Percentiles rank a stretch among this genome's conserved stretches.
Conservation (phyloP, 2,113 vertebrate species). For the Miniopterus natalensis region DNA sequence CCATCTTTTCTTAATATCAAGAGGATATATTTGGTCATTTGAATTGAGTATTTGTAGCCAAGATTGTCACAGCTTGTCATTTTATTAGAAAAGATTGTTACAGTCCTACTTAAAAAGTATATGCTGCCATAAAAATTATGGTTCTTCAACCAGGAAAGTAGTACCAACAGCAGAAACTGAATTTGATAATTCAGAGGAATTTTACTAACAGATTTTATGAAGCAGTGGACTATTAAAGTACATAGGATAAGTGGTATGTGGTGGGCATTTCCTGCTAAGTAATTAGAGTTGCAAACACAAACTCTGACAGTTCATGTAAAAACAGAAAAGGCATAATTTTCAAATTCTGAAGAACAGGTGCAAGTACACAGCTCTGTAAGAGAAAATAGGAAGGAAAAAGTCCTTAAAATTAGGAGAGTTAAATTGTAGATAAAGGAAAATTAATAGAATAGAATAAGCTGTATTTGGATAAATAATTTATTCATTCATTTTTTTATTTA, state of each 20-base stretch:
- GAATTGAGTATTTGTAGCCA: conserved; percentile 47
- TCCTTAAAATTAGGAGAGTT: not conserved
- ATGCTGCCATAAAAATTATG: conserved; percentile 56
- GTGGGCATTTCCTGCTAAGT: conserved; percentile 9
- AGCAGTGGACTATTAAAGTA: conserved; percentile 41
- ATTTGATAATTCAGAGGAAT: conserved; percentile 45
- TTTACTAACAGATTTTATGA: conserved; percentile 62
- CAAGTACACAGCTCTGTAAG: not conserved
- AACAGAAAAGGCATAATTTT: conserved; percentile 17
- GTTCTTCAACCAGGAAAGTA: conserved; percentile 59
- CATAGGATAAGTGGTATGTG: not conserved
- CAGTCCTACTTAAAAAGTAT: conserved; percentile 57
- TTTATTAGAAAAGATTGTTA: conserved; percentile 56
- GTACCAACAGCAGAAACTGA: conserved; percentile 29
- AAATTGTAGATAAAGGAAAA: not conserved
- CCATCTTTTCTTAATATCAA: conserved; percentile 37
- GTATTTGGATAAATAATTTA: not conserved
- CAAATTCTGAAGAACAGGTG: not conserved
- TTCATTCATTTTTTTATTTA: not conserved
- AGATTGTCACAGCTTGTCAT: conserved; percentile 36
- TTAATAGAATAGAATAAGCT: not conserved
- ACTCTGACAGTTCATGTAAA: conserved; percentile 51
- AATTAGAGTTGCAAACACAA: conserved; percentile 34
- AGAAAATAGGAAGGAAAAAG: not conserved
- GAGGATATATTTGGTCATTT: conserved; percentile 47